Base-by-base conservation (phyloP, 2,888 invertebrate species). In the Entomobrya multifasciata region DNA sequence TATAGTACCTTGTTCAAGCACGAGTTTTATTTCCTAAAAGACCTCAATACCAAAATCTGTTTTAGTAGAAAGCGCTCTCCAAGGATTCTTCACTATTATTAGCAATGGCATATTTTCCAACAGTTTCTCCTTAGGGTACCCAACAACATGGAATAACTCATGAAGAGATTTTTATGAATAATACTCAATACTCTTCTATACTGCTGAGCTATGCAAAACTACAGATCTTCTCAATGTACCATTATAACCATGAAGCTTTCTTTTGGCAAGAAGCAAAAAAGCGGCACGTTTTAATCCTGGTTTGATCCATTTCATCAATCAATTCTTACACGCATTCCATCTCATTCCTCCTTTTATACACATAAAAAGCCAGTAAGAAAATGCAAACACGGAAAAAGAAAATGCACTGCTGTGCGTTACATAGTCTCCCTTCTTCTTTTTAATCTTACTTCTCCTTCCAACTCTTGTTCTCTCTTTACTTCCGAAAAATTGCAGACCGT, bases 231-330 rank as follows among this genome's bases (percentile, higher is more conserved):
- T n/a, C n/a, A n/a, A n/a, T n/a, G n/a, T n/a, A n/a, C n/a, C n/a
- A n/a, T n/a, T n/a, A n/a, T n/a, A n/a, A n/a, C n/a, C n/a, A n/a
- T n/a, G n/a, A n/a, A n/a, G 44, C 72, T 72, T 72, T 55, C 81
- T 70, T 62, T 60, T 57, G 47, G 62, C 36, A 65, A 30, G 62
- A 15, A 17, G 62, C 27, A 49, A 30, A 44, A 82, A 83, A 76
- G 62, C 60, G 49, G 60, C 74, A 70, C 72, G 72, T 65, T 81
- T 82, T 74, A 82, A 74, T 74, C 82, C 55, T 30, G n/a, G 36
- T 49, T 65, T 55, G 77, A 84, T 84, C 77, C 77, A 77, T 84
- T 84, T 77, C 84, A 84, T 84, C 84, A 84, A 84, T 84, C 84
- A 84, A 67, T 84, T 84, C 84, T 55, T 30, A 44, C 67, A 84